Percentiles rank a stretch among this genome's conserved stretches.
phyloP scores from a whole-genome alignment of 2,113 vertebrate genomes.

The Engraulis encrasicolus region DNA sequence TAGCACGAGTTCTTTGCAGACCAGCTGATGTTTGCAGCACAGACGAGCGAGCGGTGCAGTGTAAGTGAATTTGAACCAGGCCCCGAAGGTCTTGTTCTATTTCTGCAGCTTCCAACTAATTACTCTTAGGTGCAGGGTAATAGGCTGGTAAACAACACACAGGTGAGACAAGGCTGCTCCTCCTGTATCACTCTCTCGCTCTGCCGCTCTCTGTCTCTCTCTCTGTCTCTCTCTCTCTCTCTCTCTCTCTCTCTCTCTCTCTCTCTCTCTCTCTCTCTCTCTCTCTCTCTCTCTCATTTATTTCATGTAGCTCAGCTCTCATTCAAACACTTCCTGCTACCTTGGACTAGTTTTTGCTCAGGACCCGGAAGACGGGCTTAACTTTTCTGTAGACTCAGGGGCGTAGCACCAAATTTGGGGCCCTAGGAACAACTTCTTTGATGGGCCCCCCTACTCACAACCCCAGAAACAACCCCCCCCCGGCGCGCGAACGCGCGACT shows the following conservation, averaged over 20 bases:
- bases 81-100: slow-evolving; percentile 9
- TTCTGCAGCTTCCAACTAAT: background rate
- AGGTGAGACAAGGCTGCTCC: background rate
- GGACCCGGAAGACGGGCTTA: too few species aligned
- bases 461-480: too few species aligned
- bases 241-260: background rate
- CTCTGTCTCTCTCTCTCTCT: background rate
- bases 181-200: background rate
- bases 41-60: background rate
- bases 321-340: background rate
- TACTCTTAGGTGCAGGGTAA: slow-evolving; percentile 1
- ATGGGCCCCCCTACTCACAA: too few species aligned
- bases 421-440: too few species aligned
- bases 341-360: slow-evolving; percentile 11
- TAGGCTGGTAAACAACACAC: background rate
- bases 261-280: background rate
- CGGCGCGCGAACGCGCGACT: too few species aligned
- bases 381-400: too few species aligned
- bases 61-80: slow-evolving; percentile 1
- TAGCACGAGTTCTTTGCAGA: background rate
- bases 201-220: background rate
- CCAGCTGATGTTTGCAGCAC: background rate
- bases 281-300: background rate
- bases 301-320: background rate
- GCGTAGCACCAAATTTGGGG: too few species aligned